A percentile compares a stretch with the other conserved stretches of the same genome.
These are phyloP conservation scores for Pampusana beccarii DNA, from an alignment of 2,113 vertebrate genomes.

Conservation along the genomic window DNA sequence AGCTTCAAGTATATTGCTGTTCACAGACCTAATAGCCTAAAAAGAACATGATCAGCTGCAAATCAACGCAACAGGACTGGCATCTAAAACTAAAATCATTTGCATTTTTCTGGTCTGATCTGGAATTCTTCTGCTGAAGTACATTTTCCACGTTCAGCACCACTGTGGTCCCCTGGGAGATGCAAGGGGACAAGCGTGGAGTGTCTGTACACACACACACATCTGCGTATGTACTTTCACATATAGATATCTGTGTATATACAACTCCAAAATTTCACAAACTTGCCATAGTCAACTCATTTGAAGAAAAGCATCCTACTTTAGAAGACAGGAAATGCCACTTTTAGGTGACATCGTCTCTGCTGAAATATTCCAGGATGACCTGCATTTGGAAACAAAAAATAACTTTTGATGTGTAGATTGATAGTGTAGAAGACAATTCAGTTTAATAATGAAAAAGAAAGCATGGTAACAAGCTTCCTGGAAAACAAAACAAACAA, in stretches of 20 bases:
- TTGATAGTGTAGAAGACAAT: background rate
- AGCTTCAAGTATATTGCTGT: accelerated
- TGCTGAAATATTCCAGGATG: background rate
- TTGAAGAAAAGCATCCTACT: background rate
- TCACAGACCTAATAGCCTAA: background rate
- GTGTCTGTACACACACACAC: background rate
- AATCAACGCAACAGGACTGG: background rate
- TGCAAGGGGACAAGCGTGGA: background rate
- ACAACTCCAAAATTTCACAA: background rate
- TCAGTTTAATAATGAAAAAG: background rate
- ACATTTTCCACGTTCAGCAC: background rate
- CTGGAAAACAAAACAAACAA: background rate
- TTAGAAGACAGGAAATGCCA: background rate
- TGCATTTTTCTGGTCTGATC: background rate
- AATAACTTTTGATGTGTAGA: accelerated
- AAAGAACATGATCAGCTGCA: accelerated
- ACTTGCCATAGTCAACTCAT: background rate
- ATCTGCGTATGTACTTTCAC: background rate
- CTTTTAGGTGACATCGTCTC: background rate
- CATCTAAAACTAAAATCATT: background rate
- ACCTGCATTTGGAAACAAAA: background rate
- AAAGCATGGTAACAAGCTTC: background rate
- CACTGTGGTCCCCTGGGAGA: background rate
- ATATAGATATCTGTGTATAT: accelerated
- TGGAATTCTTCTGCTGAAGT: background rate